Evolutionary conservation across 1,140 invertebrate genomes (phyloP).

Genomic region (Temnothorax curvispinosus): DNA sequence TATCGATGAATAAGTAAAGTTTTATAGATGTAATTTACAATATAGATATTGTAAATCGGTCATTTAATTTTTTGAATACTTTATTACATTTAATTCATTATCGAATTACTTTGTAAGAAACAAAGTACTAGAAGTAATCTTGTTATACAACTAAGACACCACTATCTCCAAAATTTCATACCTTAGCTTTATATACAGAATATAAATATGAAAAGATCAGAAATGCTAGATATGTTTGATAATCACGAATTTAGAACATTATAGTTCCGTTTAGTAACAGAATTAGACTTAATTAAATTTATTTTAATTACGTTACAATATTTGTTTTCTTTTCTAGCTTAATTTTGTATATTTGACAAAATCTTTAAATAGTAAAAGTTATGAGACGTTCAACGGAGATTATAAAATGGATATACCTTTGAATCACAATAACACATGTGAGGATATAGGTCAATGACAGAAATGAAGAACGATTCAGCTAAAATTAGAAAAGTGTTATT

Average conservation of each 20-base stretch:
- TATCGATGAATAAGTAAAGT: neutral
- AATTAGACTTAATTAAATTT: neutral
- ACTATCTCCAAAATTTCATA: neutral
- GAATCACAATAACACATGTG: neutral
- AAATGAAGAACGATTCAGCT: neutral
- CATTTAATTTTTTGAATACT: conserved; percentile 3
- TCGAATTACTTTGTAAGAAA: conserved; percentile 8
- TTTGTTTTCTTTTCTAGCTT: conserved; percentile 13
- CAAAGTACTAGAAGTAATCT: neutral
- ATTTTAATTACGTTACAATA: neutral
- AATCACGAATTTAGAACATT: conserved; percentile 11
- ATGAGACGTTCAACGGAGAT: neutral
- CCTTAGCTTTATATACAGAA: conserved; percentile 29
- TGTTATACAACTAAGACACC: conserved; percentile 37
- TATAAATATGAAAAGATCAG: conserved; percentile 8
- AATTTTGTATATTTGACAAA: conserved; percentile 1
- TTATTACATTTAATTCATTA: conserved; percentile 1
- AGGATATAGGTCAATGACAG: neutral
- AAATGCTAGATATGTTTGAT: neutral
- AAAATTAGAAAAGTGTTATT: neutral
- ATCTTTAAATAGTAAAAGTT: neutral
- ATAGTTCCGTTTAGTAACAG: neutral
- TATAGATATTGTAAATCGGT: conserved; percentile 16
- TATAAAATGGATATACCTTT: neutral
- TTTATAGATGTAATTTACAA: neutral